Evolutionary conservation across 1,140 invertebrate species (phyloP), one percentile per base, ranked within the genome.

Genomic region (Microplitis mediator): DNA sequence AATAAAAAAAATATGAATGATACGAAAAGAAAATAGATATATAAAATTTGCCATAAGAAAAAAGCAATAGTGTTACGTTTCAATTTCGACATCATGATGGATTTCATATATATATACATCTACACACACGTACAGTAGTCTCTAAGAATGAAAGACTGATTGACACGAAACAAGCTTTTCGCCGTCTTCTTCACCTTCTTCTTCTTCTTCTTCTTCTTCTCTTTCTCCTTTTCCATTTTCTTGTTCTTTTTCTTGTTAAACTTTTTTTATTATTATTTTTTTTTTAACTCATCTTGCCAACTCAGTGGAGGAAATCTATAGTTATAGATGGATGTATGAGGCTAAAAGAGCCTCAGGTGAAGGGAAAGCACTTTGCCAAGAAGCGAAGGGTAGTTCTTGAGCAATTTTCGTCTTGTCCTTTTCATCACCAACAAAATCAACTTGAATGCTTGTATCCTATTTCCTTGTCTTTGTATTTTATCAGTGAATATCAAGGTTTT

Each of bases 71-170:
- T 71, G 79, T 80, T 79, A 76, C 79, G 77, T 80, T 80, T 80
- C 79, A 80, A 81, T 81, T 80, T 79, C 78, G 76, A 72, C 75
- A 73, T 36, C 65, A 69, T 77, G 79, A 80, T 79, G 77, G 79
- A 80, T 77, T 78, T 74, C 72, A 66, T 73, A 73, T 69, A 31
- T 32, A 56, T 54, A 39, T 51, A 52, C 51, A 66, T 23, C 23
- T 52, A 45, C 6, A 45, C 6, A 9, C 6, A 11, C 11, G 39
- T 3, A 45, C 56, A 69, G 54, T 9, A 60, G 31, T n/a, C 14
- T 45, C 14, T 3, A 65, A 56, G 36, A 35, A 62, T 13, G 32
- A 45, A 68, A 66, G 54, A 73, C 71, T 75, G 74, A 75, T 75
- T 75, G 74, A 67, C 71, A 66, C 58, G 74, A 67, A 75, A 75